Conservation (phyloP, 35 echinoderm and acorn worm genomes). For the Heliocidaris tuberculata region DNA sequence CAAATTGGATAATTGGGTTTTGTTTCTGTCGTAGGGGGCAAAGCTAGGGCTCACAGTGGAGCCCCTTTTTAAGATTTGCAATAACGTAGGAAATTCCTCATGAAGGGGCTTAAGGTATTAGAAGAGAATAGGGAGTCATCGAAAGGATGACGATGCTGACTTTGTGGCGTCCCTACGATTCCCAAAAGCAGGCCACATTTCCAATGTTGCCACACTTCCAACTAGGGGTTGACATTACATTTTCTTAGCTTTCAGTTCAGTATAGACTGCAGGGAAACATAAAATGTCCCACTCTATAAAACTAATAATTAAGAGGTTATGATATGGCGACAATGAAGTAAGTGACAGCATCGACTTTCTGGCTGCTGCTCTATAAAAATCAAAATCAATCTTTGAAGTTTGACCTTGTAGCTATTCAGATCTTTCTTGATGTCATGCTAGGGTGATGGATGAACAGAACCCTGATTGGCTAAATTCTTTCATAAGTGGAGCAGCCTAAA, state of each 20-base stretch:
- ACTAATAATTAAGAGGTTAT: neutral
- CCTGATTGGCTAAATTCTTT: too few species aligned
- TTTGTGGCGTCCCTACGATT: neutral
- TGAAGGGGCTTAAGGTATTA: neutral
- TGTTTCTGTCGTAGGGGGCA: slow-evolving; percentile 13
- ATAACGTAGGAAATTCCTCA: slow-evolving; percentile 2
- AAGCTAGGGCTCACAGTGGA: slow-evolving; percentile 3
- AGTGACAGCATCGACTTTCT: neutral
- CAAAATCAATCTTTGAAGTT: neutral
- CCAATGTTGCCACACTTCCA: neutral
- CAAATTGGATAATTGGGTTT: slow-evolving; percentile 49
- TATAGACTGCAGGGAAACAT: too few species aligned
- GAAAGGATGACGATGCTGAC: neutral
- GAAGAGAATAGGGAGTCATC: neutral
- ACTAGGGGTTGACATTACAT: neutral
- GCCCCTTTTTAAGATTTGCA: neutral
- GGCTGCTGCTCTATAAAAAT: too few species aligned
- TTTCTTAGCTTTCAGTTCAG: too few species aligned
- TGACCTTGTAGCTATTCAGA: too few species aligned
- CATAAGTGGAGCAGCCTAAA: too few species aligned
- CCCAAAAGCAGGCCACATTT: neutral
- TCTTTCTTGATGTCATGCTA: too few species aligned
- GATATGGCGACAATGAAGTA: neutral
- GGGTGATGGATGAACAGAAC: too few species aligned
- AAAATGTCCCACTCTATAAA: neutral